Evolutionary conservation across 2,113 vertebrate genomes (phyloP).

Genomic region (Phrynosoma blainvillii): DNA sequence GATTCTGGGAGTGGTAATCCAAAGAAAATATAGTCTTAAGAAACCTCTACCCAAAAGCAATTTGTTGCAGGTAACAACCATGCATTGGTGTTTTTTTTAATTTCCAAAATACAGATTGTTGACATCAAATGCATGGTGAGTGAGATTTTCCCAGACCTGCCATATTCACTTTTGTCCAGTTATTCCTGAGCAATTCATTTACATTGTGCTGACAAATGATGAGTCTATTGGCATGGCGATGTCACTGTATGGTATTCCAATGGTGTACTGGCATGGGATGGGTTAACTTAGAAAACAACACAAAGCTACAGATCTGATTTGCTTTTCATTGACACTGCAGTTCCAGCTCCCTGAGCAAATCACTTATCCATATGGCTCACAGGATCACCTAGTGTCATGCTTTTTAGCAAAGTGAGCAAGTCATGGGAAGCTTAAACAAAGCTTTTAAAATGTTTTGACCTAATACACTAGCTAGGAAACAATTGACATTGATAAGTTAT

Average conservation of each 20-base stretch:
- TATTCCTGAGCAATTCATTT: too few relatives aligned
- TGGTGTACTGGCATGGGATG: background rate
- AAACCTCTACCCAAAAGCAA: too few relatives aligned
- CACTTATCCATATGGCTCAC: background rate
- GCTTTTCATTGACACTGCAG: background rate
- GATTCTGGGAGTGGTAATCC: too few relatives aligned
- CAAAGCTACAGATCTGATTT: background rate
- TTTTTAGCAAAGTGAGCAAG: background rate
- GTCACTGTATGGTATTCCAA: background rate
- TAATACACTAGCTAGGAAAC: background rate
- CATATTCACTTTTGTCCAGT: too few relatives aligned
- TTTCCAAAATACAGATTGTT: too few relatives aligned
- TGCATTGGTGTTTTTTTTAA: too few relatives aligned
- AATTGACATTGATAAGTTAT: background rate
- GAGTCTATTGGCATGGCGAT: too few relatives aligned
- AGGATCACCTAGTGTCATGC: background rate
- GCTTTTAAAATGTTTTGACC: conserved; percentile 1
- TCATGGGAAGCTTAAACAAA: background rate
- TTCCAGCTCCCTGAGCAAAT: background rate
- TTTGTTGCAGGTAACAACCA: too few relatives aligned
- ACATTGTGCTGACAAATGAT: too few relatives aligned
- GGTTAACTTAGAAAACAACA: background rate
- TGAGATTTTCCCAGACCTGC: too few relatives aligned
- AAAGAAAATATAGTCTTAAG: too few relatives aligned
- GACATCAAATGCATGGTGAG: too few relatives aligned